A percentile compares a stretch with the other conserved stretches of the same genome.
Conservation (phyloP, 2,888 invertebrate genomes). For the Xylocampa areola region DNA sequence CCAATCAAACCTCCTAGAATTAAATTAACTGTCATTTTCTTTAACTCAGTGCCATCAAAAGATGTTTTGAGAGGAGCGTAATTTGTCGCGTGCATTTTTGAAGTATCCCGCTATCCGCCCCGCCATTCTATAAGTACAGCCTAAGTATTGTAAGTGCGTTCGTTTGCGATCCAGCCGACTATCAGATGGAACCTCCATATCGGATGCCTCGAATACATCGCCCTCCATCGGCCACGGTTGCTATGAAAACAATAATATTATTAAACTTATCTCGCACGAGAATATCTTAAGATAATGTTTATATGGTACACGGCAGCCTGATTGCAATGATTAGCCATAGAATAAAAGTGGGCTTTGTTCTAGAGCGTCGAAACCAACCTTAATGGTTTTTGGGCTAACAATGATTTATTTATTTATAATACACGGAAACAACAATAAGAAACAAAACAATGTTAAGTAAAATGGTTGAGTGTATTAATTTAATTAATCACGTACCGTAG, state of each 20-base stretch:
- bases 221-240: conserved; percentile 67
- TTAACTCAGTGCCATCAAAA: too few relatives aligned
- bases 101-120: neutral
- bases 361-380: neutral
- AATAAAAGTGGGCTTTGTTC: conserved; percentile 24
- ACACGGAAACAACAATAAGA: too few relatives aligned
- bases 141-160: conserved; percentile 67
- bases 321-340: conserved; percentile 32
- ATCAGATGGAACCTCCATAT: conserved; percentile 80
- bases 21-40: too few relatives aligned
- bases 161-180: conserved; percentile 68
- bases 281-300: conserved; percentile 55
- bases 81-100: neutral
- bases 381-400: conserved; percentile 23
- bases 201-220: conserved; percentile 70
- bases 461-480: too few relatives aligned
- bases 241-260: conserved; percentile 74
- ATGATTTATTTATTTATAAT: conserved; percentile 6
- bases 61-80: too few relatives aligned
- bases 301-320: conserved; percentile 57
- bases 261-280: conserved; percentile 59
- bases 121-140: neutral
- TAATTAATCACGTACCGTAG: too few relatives aligned
- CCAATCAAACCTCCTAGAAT: too few relatives aligned
- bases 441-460: too few relatives aligned